phyloP scores from a whole-genome alignment of 2,113 vertebrate species.

The Oceanodroma tethys region DNA sequence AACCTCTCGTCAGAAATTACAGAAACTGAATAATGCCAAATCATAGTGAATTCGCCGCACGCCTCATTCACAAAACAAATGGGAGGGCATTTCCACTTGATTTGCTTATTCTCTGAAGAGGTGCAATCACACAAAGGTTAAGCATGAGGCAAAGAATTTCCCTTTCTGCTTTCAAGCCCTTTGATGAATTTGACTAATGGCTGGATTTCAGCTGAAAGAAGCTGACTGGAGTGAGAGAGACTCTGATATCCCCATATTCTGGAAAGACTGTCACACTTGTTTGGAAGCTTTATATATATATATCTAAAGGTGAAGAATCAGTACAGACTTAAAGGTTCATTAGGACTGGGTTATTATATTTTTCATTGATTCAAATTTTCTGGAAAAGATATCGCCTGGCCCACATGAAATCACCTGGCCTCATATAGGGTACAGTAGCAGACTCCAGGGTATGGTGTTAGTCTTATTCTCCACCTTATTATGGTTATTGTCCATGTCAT shows the following conservation, averaged over 20 bases:
- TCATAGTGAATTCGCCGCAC: not conserved
- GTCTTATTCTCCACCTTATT: not conserved
- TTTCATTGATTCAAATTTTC: not conserved
- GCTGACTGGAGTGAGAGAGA: not conserved
- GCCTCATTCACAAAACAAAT: not conserved
- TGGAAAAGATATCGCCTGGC: not conserved
- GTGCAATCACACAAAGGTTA: slow-evolving; percentile 59
- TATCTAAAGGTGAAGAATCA: not conserved
- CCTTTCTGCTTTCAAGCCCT: slow-evolving; percentile 38
- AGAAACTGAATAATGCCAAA: slow-evolving; percentile 9
- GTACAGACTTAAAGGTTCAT: not conserved
- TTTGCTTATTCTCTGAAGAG: slow-evolving; percentile 60
- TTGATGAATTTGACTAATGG: slow-evolving; percentile 49
- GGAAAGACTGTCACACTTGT: not conserved
- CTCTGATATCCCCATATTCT: not conserved
- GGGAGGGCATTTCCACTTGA: slow-evolving; percentile 54
- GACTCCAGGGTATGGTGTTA: not conserved
- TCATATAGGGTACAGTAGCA: not conserved
- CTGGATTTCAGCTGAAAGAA: slow-evolving; percentile 36
- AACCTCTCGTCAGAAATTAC: slow-evolving; percentile 3
- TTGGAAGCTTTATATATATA: not conserved
- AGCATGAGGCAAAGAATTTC: slow-evolving; percentile 36
- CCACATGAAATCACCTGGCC: not conserved
- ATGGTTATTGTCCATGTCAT: not conserved
- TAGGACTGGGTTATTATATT: not conserved